phyloP scores from a whole-genome alignment of 2,888 invertebrate genomes.

The Tetanocera ferruginea region DNA sequence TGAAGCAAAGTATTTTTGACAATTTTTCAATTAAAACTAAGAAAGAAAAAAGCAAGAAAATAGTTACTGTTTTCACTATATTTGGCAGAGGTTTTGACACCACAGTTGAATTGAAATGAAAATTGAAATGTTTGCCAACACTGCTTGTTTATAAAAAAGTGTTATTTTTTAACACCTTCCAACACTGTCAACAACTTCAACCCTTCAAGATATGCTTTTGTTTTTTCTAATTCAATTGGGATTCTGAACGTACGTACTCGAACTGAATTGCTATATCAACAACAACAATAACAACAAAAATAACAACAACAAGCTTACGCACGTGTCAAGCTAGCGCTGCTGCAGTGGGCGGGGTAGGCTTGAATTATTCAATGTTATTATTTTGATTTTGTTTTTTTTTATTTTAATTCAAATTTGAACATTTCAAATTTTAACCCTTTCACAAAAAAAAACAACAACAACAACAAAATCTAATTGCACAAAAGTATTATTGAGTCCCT shows the following conservation, averaged over 20 bases:
- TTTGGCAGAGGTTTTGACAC: neutral
- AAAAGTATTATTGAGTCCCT: neutral
- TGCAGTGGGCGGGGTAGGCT: neutral
- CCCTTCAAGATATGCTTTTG: neutral
- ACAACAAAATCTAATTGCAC: slow-evolving; percentile 12
- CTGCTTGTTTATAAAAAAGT: neutral
- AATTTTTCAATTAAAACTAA: no score
- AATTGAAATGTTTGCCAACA: neutral
- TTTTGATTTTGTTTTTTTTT: neutral
- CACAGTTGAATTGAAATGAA: neutral
- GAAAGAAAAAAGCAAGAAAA: no score
- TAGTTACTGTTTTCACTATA: no score
- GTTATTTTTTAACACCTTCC: neutral
- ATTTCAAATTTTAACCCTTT: slow-evolving; percentile 14
- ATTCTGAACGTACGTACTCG: neutral
- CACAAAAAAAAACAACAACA: slow-evolving; percentile 1
- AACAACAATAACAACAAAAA: neutral
- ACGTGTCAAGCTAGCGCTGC: neutral
- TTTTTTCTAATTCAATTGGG: slow-evolving; percentile 4
- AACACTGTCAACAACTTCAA: neutral
- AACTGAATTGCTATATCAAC: neutral
- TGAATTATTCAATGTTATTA: neutral
- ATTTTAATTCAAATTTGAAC: neutral
- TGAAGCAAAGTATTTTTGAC: neutral
- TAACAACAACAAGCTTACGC: neutral